Percentiles rank a stretch among this genome's conserved stretches.
phyloP scores from a whole-genome alignment of 2,888 invertebrate genomes.

The Dione vanillae region DNA sequence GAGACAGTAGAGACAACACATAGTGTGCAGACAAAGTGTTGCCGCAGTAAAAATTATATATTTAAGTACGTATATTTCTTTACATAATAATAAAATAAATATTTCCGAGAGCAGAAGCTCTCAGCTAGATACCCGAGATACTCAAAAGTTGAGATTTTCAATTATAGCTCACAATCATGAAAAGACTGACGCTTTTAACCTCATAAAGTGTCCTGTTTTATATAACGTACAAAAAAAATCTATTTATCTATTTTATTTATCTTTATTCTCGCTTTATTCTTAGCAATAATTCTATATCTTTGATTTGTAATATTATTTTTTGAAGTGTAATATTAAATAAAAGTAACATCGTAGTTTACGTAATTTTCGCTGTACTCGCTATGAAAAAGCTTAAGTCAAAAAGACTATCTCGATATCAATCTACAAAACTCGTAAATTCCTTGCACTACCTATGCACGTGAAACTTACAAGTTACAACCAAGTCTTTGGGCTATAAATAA shows the following conservation, averaged over 20 bases:
- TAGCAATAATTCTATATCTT: too few relatives aligned
- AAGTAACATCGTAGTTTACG: neutral
- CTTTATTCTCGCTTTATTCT: too few relatives aligned
- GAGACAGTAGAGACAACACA: too few relatives aligned
- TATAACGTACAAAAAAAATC: neutral
- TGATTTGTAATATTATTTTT: too few relatives aligned
- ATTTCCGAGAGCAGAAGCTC: too few relatives aligned
- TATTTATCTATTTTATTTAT: neutral
- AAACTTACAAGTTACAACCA: neutral
- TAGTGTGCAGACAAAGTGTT: too few relatives aligned
- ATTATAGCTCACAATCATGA: neutral
- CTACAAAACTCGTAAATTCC: neutral
- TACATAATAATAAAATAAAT: too few relatives aligned
- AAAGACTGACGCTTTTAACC: neutral
- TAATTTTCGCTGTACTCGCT: neutral
- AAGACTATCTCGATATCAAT: slow-evolving; percentile 1
- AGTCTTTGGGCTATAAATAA: too few relatives aligned
- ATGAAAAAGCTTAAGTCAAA: neutral
- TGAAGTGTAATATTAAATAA: neutral
- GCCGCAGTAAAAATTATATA: too few relatives aligned
- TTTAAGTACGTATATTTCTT: too few relatives aligned
- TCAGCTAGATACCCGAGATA: too few relatives aligned
- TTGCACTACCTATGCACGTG: neutral
- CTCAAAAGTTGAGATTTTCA: neutral
- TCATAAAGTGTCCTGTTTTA: neutral